A percentile compares a stretch with the other conserved stretches of the same genome.
These are phyloP conservation scores for Callyntrura guangdongensis DNA, from an alignment of 2,888 invertebrate species.

Conservation along the genomic window DNA sequence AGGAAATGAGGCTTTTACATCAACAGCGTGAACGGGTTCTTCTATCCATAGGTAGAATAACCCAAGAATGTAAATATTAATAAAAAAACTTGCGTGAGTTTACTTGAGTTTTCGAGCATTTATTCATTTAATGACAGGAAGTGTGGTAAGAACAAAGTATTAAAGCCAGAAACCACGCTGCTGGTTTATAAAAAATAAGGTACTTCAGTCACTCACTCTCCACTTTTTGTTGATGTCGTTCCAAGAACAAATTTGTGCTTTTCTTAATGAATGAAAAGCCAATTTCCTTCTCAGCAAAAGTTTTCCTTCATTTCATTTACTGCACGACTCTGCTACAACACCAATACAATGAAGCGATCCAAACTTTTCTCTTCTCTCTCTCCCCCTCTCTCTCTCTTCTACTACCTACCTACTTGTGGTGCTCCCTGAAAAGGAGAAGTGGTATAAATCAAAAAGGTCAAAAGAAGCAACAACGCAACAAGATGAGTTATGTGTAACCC, in stretches of 20 bases:
- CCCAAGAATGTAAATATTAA: too few relatives aligned
- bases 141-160: constrained; percentile 1
- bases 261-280: constrained; percentile 76
- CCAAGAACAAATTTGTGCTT: constrained; percentile 58
- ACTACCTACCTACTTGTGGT: too few relatives aligned
- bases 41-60: too few relatives aligned
- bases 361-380: constrained; percentile 14
- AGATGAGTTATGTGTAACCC: not conserved
- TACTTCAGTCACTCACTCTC: not conserved
- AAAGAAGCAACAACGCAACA: constrained; percentile 49
- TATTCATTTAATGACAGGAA: constrained; percentile 30
- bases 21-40: not conserved
- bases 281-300: constrained; percentile 63
- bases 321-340: constrained; percentile 2
- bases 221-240: constrained; percentile 24
- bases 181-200: not conserved
- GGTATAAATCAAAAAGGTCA: constrained; percentile 43
- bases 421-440: not conserved
- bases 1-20: not conserved
- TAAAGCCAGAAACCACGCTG: not conserved
- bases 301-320: constrained; percentile 57
- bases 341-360: not conserved
- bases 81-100: not conserved
- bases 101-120: not conserved
- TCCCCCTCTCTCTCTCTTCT: not conserved